Evolutionary conservation across 2,113 vertebrate species (phyloP), one percentile per base, ranked within the genome.

Genomic region (Pungitius pungitius): DNA sequence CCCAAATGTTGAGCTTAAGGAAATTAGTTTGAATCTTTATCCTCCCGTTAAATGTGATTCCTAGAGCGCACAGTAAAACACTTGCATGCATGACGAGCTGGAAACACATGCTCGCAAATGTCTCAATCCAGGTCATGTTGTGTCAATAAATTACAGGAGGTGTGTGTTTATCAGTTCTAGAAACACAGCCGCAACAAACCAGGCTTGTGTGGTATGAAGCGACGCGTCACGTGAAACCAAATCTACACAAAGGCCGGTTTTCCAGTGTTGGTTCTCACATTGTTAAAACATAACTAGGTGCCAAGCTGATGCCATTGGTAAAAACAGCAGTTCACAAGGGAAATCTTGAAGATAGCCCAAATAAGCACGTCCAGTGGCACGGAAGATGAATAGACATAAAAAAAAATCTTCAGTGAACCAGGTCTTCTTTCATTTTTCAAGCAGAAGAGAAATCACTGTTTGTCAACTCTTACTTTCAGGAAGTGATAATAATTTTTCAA

Each of bases 151-250:
- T 79, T 63, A 55, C 57, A 22, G 18, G 7, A 43, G 61, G 54
- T 72, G 80, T 71, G 67, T 66, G 66, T 69, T 80, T 45, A 84
- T 72, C 37, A 39, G 73, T 78, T 74, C 84, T 72, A 83, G n/a
- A 83, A 67, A 77, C 77, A 60, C 67, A 87, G 84, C 75, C 78
- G 59, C 69, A 76, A 22, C 54, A 61, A 78, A 80, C 84, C 80
- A 74, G 40, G 71, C 26, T 55, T 74, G 63, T 76, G 70, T 64
- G 64, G 12, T 51, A 26, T 59, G 45, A 43, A 66, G 35, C 73
- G 79, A 86, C 77, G 79, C 26, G 20, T 87, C 73, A 78, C 33
- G 72, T 42, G 65, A 84, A 83, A 78, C n/a, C n/a, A n/a, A n/a
- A n/a, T n/a, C n/a, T n/a, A n/a, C n/a, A n/a, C n/a, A n/a, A n/a